These are phyloP conservation scores for Nothoprocta pentlandii DNA, from an alignment of 2,113 vertebrate genomes.

Conservation along the genomic window DNA sequence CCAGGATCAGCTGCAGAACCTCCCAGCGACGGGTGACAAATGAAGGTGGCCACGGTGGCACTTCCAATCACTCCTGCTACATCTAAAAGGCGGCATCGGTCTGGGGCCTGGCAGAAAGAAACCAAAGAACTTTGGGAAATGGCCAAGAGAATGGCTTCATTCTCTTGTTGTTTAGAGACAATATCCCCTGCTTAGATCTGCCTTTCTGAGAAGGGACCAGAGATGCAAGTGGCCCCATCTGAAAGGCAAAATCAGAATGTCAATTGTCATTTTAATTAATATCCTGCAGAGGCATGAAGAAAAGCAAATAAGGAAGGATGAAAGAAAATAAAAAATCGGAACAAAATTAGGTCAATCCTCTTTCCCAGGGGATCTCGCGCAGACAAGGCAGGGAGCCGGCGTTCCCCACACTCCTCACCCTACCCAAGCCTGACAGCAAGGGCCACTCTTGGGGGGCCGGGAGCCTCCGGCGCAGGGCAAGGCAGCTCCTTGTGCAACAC, in stretches of 20 bases:
- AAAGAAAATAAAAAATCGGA: constrained; percentile 62
- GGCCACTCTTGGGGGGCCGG: background rate
- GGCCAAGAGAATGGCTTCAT: background rate
- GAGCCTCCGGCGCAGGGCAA: constrained; percentile 2
- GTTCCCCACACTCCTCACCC: background rate
- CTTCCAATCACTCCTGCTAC: background rate
- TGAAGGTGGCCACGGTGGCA: background rate
- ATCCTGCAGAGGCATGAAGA: constrained; percentile 36
- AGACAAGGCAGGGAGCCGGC: constrained; percentile 5
- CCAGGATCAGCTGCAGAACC: background rate
- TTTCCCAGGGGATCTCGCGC: constrained; percentile 30
- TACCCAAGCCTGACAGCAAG: background rate
- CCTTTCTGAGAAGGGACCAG: background rate
- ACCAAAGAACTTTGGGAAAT: background rate
- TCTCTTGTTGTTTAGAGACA: background rate
- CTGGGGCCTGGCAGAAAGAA: background rate
- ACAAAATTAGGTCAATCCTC: constrained; percentile 64
- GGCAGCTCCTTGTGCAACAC: background rate
- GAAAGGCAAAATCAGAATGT: constrained; percentile 36
- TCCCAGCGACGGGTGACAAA: background rate
- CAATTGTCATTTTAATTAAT: constrained; percentile 65
- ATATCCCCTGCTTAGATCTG: background rate
- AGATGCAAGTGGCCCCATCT: constrained; percentile 28
- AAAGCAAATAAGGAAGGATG: constrained; percentile 55
- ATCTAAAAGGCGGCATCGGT: background rate